These are phyloP conservation scores for Emys orbicularis DNA, from an alignment of 2,797 vertebrate species.

Conservation along the genomic window DNA sequence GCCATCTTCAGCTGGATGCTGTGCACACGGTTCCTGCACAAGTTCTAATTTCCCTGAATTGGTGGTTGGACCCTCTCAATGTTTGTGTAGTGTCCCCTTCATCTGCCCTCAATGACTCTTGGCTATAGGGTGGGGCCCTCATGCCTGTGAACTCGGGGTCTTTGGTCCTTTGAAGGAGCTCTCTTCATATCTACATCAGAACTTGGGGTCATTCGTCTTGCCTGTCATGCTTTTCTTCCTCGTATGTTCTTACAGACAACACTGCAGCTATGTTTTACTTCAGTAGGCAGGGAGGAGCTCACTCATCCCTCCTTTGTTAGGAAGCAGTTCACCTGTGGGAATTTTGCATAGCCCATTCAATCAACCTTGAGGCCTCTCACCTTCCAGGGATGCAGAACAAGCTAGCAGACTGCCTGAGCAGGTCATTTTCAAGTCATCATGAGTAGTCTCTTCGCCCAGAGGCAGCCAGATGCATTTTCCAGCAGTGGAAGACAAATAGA, in stretches of 20 bases:
- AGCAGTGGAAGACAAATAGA: not conserved
- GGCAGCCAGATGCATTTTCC: not conserved
- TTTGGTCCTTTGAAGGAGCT: not conserved
- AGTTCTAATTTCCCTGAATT: not conserved
- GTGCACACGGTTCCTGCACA: not conserved
- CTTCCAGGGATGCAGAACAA: not conserved
- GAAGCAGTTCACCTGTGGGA: not conserved
- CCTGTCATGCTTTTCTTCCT: not conserved
- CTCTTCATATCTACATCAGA: not conserved
- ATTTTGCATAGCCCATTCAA: not conserved
- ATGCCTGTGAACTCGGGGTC: not conserved
- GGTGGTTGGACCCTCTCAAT: not conserved
- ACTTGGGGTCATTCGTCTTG: not conserved
- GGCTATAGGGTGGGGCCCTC: not conserved
- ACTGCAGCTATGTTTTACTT: not conserved
- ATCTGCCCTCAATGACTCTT: not conserved
- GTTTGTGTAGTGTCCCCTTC: not conserved
- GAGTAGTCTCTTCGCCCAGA: not conserved
- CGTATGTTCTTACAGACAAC: not conserved
- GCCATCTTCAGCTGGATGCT: not conserved
- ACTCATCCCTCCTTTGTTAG: not conserved
- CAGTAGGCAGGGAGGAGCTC: not conserved
- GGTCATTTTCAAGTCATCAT: not conserved
- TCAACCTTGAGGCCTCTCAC: not conserved
- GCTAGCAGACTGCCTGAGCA: not conserved